phyloP scores from a whole-genome alignment of 2,888 invertebrate species.

The Mongoloraphidia duomilia region DNA sequence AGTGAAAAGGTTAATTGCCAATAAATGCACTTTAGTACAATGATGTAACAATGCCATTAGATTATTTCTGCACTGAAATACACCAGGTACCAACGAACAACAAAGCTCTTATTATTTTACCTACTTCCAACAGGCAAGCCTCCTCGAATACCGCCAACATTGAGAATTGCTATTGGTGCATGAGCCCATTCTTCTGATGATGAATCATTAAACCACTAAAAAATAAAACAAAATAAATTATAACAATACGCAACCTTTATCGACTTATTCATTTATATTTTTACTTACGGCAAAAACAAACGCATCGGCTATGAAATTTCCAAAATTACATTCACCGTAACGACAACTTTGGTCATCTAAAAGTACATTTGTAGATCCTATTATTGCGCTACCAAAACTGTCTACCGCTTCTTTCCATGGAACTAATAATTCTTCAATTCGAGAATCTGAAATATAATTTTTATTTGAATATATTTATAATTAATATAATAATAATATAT shows the following conservation, averaged over 20 bases:
- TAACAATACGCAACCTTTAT: too few relatives aligned
- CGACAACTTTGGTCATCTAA: constrained; percentile 40
- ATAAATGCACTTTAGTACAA: too few relatives aligned
- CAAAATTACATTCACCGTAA: constrained; percentile 54
- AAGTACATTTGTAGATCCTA: constrained; percentile 44
- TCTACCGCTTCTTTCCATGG: constrained; percentile 46
- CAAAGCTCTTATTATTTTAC: constrained; percentile 14
- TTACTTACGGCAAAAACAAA: constrained; percentile 45
- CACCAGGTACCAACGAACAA: constrained; percentile 1
- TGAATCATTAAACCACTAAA: constrained; percentile 33
- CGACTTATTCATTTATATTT: not conserved
- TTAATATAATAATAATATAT: too few relatives aligned
- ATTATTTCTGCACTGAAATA: not conserved
- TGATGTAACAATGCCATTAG: too few relatives aligned
- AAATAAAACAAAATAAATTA: not conserved
- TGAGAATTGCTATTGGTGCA: constrained; percentile 50
- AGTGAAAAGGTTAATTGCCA: too few relatives aligned
- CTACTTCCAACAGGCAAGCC: constrained; percentile 48
- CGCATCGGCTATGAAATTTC: constrained; percentile 57
- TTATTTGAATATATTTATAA: too few relatives aligned
- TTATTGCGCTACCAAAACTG: constrained; percentile 33
- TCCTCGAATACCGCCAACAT: constrained; percentile 56
- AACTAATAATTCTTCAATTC: constrained; percentile 40
- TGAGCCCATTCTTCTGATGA: constrained; percentile 44
- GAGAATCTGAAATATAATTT: constrained; percentile 33